A percentile compares a stretch with the other conserved stretches of the same genome.
Conservation (phyloP, 2,113 vertebrate genomes). For the Poicephalus meyeri region DNA sequence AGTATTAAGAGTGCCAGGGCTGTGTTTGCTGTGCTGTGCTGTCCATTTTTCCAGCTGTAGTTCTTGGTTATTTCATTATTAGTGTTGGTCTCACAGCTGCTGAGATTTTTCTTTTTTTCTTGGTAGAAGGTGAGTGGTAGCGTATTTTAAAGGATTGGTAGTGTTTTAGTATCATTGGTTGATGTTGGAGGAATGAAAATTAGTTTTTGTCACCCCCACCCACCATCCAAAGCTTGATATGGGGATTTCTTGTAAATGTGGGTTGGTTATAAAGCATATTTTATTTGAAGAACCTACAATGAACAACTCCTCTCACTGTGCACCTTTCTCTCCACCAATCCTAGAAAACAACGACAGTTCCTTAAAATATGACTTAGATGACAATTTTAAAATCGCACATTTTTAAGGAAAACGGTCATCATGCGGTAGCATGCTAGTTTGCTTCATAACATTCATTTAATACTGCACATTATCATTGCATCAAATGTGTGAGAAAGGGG, state of each 20-base stretch:
- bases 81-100: not conserved
- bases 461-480: not conserved
- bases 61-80: not conserved
- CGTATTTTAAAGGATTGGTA: not conserved
- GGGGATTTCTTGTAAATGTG: not conserved
- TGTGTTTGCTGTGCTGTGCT: not conserved
- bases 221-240: not conserved
- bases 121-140: not conserved
- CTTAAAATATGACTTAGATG: not conserved
- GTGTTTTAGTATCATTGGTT: not conserved
- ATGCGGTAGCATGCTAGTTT: not conserved
- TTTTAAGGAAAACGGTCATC: not conserved
- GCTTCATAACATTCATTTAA: not conserved
- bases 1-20: not conserved
- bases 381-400: not conserved
- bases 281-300: not conserved
- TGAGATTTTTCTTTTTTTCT: not conserved
- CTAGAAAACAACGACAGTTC: not conserved
- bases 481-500: not conserved
- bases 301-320: accelerated
- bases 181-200: not conserved
- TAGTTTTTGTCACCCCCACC: not conserved
- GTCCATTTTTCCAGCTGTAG: not conserved
- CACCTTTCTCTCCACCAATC: not conserved
- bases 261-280: not conserved